Evolutionary conservation across 2,888 invertebrate species (phyloP).

Genomic region (Meta bourneti): DNA sequence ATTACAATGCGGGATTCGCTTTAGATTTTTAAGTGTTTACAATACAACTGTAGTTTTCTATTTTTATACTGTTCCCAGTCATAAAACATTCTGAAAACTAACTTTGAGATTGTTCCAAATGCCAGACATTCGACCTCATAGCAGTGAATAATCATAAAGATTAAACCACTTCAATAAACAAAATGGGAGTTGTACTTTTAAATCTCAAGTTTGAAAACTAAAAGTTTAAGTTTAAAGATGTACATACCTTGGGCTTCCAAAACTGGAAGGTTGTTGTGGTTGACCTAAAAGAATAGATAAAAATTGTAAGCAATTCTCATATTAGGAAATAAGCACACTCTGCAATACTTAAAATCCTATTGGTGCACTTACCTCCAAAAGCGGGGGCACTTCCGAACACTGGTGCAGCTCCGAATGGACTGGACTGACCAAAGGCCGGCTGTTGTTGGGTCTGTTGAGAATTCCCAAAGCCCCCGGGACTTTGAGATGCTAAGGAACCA

Average conservation of each 20-base stretch:
- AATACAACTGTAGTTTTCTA: no score
- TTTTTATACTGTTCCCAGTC: no score
- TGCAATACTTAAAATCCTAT: not conserved
- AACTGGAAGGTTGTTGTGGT: slow-evolving; percentile 3
- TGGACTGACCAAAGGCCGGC: slow-evolving; percentile 1
- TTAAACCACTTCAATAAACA: no score
- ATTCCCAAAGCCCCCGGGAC: slow-evolving; percentile 24
- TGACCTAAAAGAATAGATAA: slow-evolving; percentile 19
- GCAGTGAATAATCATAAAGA: no score
- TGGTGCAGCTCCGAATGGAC: slow-evolving; percentile 37
- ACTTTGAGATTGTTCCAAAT: no score
- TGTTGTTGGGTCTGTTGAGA: slow-evolving; percentile 6
- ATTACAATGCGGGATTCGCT: no score
- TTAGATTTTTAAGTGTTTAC: no score
- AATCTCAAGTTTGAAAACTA: no score
- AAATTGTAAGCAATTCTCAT: not conserved
- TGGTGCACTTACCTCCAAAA: slow-evolving; percentile 38
- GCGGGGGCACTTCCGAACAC: slow-evolving; percentile 41
- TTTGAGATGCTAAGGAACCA: slow-evolving; percentile 64
- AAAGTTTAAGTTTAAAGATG: no score
- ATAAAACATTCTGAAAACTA: no score
- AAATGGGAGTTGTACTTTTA: no score
- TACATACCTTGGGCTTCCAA: slow-evolving; percentile 55
- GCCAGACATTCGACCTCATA: no score
- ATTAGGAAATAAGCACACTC: not conserved